phyloP scores from a whole-genome alignment of 2,888 invertebrate genomes.

The Cantharis rufa region DNA sequence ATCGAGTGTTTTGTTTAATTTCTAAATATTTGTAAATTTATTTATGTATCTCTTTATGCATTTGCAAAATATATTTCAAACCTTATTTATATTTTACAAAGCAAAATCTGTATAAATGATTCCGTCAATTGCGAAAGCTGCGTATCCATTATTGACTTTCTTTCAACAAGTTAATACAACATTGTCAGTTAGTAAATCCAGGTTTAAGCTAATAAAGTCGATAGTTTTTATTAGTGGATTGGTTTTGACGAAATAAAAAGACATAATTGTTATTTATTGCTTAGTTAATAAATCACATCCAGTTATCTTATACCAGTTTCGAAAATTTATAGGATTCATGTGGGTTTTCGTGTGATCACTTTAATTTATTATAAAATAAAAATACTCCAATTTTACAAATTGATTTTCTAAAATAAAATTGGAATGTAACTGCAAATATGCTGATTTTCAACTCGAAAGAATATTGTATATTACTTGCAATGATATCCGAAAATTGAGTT shows the following conservation, averaged over 20 bases:
- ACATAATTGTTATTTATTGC: neutral
- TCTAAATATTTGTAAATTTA: neutral
- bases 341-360: neutral
- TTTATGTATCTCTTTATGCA: neutral
- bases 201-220: neutral
- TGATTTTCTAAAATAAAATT: neutral
- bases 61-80: neutral
- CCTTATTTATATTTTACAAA: neutral
- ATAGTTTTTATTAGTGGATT: neutral
- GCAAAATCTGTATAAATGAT: neutral
- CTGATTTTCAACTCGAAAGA: neutral
- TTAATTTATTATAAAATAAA: neutral
- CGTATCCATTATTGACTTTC: neutral
- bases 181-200: constrained; percentile 1
- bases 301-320: neutral
- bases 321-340: neutral
- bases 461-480: neutral
- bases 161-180: constrained; percentile 1
- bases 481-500: neutral
- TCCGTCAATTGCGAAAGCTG: neutral
- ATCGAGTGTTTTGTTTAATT: neutral
- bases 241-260: neutral
- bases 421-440: neutral
- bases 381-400: neutral
- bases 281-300: neutral